phyloP scores from a whole-genome alignment of 2,888 invertebrate genomes.

The Standfussiana lucernea region DNA sequence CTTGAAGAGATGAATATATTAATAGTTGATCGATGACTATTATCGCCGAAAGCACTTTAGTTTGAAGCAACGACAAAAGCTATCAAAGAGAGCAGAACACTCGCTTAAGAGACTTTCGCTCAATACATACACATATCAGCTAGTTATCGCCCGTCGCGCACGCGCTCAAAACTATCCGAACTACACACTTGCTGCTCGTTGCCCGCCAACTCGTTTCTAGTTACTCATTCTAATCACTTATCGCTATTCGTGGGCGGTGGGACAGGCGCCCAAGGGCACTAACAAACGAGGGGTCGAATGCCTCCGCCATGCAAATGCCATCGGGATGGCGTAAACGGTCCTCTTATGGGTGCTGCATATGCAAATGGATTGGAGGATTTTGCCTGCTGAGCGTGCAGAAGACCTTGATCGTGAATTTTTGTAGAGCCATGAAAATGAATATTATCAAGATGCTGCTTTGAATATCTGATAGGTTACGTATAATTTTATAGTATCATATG shows the following conservation, averaged over 20 bases:
- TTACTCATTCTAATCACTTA: not conserved
- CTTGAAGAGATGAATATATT: too few species aligned
- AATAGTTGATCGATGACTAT: too few species aligned
- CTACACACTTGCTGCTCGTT: not conserved
- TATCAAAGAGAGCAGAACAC: not conserved
- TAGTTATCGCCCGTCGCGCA: not conserved
- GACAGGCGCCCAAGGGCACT: not conserved
- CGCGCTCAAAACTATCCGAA: not conserved
- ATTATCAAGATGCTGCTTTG: conserved; percentile 2
- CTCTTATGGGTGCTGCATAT: conserved; percentile 50
- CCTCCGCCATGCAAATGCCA: conserved; percentile 47
- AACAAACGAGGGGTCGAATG: conserved; percentile 42
- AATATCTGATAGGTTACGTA: not conserved
- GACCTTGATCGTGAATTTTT: not conserved
- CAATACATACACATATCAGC: not conserved
- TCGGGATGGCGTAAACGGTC: not conserved
- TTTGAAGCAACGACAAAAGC: not conserved
- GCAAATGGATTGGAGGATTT: conserved; percentile 44
- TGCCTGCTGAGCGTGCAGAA: not conserved
- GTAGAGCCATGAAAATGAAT: not conserved
- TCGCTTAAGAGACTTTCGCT: not conserved
- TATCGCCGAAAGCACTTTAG: too few species aligned
- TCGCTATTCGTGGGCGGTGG: not conserved
- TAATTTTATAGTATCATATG: not conserved
- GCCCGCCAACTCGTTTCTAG: not conserved